These are phyloP conservation scores for Phaonia tiefii DNA, from an alignment of 2,888 invertebrate species.

Conservation along the genomic window DNA sequence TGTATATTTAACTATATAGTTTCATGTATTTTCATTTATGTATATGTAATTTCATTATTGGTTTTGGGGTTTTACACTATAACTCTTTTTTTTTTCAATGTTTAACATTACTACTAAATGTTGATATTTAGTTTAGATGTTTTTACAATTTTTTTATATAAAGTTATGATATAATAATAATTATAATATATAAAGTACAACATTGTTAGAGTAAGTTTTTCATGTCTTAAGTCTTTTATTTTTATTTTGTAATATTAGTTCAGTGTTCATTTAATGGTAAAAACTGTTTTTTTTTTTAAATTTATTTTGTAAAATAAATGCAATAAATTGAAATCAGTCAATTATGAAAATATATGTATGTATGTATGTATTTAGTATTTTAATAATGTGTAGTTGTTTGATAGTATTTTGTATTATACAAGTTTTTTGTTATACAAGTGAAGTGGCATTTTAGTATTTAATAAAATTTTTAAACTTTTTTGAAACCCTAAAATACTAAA, in stretches of 20 bases:
- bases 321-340: slow-evolving; percentile 65
- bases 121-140: background rate
- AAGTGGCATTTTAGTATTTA: no score
- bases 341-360: slow-evolving; percentile 61
- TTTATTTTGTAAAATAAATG: slow-evolving; percentile 59
- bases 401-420: background rate
- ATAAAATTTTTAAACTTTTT: background rate
- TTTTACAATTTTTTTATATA: background rate
- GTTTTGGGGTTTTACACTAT: no score
- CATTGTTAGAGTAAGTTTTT: slow-evolving; percentile 65
- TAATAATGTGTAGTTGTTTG: background rate
- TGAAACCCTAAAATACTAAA: background rate
- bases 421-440: background rate
- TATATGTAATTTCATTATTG: no score
- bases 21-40: no score
- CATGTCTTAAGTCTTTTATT: slow-evolving; percentile 60
- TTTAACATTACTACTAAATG: background rate
- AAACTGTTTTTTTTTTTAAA: slow-evolving; percentile 34
- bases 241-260: slow-evolving; percentile 23
- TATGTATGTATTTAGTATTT: slow-evolving; percentile 53
- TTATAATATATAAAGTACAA: background rate
- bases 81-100: background rate
- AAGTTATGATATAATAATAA: background rate
- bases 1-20: no score
- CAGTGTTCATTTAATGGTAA: slow-evolving; percentile 39